Evolutionary conservation across 2,888 invertebrate genomes (phyloP), one percentile per base, ranked within the genome.

Genomic region (Lasioglossum vierecki): DNA sequence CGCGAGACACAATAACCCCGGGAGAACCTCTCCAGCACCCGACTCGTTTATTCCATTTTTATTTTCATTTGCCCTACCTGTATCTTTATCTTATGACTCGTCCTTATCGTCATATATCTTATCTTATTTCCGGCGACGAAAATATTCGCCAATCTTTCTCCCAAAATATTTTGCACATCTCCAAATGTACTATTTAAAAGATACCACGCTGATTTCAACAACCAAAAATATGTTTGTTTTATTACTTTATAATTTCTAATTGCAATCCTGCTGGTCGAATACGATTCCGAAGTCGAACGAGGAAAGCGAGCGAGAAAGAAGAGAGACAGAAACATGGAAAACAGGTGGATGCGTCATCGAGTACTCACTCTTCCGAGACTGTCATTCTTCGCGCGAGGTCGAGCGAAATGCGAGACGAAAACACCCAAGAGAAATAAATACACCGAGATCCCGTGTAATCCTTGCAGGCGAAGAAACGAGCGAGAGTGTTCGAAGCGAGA

Each of bases 311-410:
- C 1, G 53, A 9, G 18, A 11, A 44, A 72, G 30, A 46, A 35
- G 6, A 63, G 49, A n/a, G 49, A 66, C 30, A 30, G 70, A 72
- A 46, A 71, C n/a, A 63, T 41, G n/a, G 68, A 13, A 18, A 60
- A 72, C 41, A 71, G 41, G 79, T 71, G 26, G 72, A 73, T 74
- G 82, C 75, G 76, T 83, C 82, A 77, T 78, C 75, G 72, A 30
- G 18, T 92, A 92, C 92, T 92, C 88, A 92, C 92, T 91, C 91
- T 88, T 92, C 92, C 79, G 92, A 90, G 76, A 92, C 92, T 84
- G 92, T 92, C 92, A 92, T 92, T 81, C 88, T 90, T 85, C 76
- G 22, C n/a, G 76, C 63, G 68, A 66, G 49, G 73, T 49, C 75
- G n/a, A 70, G 13, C 4, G 71, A 81, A 74, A 73, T 78, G 53